These are phyloP conservation scores for Eubasilissa splendida DNA, from an alignment of 2,888 invertebrate genomes.

Conservation along the genomic window DNA sequence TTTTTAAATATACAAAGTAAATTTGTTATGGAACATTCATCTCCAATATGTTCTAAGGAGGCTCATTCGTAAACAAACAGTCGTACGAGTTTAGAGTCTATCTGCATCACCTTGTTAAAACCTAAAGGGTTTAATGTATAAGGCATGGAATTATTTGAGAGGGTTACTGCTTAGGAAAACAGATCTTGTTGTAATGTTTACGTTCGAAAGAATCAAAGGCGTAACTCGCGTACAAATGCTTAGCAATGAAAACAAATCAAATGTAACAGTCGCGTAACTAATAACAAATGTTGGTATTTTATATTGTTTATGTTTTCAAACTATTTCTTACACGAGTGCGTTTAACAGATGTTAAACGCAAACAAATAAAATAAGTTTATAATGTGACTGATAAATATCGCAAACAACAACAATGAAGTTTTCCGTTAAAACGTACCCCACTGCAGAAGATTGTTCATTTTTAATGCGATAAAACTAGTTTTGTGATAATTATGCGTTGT, in stretches of 20 bases:
- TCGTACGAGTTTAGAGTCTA: background rate
- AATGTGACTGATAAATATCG: background rate
- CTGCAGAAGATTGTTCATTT: background rate
- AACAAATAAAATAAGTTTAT: background rate
- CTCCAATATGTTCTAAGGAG: conserved; percentile 4
- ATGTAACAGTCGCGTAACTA: conserved; percentile 2
- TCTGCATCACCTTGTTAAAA: background rate
- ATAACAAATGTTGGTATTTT: conserved; percentile 19
- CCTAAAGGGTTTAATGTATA: conserved; percentile 13
- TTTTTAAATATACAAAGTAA: conserved; percentile 25
- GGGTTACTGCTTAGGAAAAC: conserved; percentile 8
- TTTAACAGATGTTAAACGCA: background rate
- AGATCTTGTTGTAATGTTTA: conserved; percentile 16
- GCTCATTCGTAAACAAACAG: conserved; percentile 6
- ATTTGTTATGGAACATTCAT: conserved; percentile 4
- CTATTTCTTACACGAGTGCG: background rate
- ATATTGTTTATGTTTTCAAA: conserved; percentile 9
- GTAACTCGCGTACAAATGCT: conserved; percentile 42
- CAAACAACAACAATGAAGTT: background rate
- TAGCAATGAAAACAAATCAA: conserved; percentile 52
- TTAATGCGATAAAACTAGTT: conserved; percentile 6
- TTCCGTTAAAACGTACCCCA: too few relatives aligned
- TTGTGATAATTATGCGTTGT: too few relatives aligned
- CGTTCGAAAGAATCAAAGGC: conserved; percentile 6
- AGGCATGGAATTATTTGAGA: conserved; percentile 6